phyloP scores from a whole-genome alignment of 2,888 invertebrate genomes.

The Ormyrus labotus region DNA sequence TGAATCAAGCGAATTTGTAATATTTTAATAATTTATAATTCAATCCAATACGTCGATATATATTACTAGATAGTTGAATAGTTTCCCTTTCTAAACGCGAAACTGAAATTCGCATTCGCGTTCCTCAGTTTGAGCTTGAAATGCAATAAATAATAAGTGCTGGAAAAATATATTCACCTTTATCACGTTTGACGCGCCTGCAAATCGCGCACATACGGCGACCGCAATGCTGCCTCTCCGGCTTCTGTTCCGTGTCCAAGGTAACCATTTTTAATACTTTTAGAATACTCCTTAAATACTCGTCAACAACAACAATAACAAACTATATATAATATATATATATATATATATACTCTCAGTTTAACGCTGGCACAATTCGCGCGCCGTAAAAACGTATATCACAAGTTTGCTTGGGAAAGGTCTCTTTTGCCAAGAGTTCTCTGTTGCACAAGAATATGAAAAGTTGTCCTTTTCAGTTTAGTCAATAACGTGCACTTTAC shows the following conservation, averaged over 20 bases:
- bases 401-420: conserved; percentile 8
- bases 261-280: conserved; percentile 70
- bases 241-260: conserved; percentile 74
- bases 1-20: too few species aligned
- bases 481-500: conserved; percentile 1
- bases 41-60: too few species aligned
- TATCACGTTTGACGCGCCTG: conserved; percentile 74
- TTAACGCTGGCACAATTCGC: neutral
- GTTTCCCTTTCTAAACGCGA: too few species aligned
- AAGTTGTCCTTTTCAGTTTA: neutral
- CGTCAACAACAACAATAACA: conserved; percentile 36
- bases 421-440: neutral
- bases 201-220: conserved; percentile 75
- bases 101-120: too few species aligned
- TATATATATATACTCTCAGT: conserved; percentile 10
- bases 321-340: conserved; percentile 13
- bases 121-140: too few species aligned
- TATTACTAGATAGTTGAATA: too few species aligned
- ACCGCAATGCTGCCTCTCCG: conserved; percentile 73
- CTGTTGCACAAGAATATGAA: neutral
- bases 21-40: too few species aligned
- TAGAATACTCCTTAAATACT: conserved; percentile 28
- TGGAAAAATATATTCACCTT: conserved; percentile 67
- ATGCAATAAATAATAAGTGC: too few species aligned
- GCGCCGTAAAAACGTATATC: neutral